These are phyloP conservation scores for Mactromeris polynyma DNA, from an alignment of 2,888 invertebrate species.

Conservation along the genomic window DNA sequence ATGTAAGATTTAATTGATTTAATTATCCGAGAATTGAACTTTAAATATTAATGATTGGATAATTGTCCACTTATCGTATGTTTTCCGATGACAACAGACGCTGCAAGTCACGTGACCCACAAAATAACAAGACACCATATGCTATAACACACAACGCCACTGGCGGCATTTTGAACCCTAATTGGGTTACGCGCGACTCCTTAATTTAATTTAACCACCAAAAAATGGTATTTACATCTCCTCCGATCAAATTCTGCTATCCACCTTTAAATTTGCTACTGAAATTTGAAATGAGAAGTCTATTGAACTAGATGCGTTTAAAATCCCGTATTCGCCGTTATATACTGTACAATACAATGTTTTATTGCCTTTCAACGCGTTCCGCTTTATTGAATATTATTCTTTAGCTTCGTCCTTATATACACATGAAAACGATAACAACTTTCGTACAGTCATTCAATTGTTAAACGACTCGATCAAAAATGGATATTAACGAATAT, in stretches of 20 bases:
- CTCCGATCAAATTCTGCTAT: background rate
- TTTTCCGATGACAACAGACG: background rate
- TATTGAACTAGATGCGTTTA: conserved; percentile 45
- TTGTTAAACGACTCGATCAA: conserved; percentile 38
- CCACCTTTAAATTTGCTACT: conserved; percentile 11
- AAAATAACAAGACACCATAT: background rate
- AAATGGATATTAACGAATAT: conserved; percentile 37
- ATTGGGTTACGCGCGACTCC: background rate
- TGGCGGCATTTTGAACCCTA: background rate
- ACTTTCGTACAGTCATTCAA: conserved; percentile 15
- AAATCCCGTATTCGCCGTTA: conserved; percentile 48
- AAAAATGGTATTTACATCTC: background rate
- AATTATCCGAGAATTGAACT: background rate
- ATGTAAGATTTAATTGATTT: background rate
- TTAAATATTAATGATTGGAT: background rate
- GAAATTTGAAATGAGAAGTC: conserved; percentile 27
- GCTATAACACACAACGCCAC: background rate
- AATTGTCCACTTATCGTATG: background rate
- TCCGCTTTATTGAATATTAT: conserved; percentile 54
- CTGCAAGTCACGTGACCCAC: background rate
- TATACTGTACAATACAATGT: conserved; percentile 34
- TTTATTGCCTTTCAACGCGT: conserved; percentile 56
- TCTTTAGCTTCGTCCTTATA: conserved; percentile 33
- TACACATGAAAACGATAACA: conserved; percentile 42
- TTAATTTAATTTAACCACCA: background rate